A percentile compares a stretch with the other conserved stretches of the same genome.
Evolutionary conservation across 2,797 vertebrate genomes (phyloP).

Genomic region (Gambelia wislizenii): DNA sequence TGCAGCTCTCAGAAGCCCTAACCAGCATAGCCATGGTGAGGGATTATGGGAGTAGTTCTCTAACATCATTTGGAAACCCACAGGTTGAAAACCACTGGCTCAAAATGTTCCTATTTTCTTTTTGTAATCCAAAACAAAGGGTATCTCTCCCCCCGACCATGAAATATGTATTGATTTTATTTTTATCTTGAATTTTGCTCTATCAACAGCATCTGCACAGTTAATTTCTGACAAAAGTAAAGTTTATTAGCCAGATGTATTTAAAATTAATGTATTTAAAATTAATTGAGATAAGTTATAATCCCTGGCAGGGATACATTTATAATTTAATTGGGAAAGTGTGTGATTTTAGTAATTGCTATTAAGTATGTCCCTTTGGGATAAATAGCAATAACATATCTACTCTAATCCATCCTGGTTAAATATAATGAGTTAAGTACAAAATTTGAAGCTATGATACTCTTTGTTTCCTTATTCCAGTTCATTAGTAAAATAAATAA

Average conservation of each 20-base stretch:
- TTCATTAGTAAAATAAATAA: conserved; percentile 58
- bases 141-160: conserved; percentile 31
- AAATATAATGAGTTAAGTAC: conserved; percentile 53
- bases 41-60: no score
- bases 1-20: no score
- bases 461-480: conserved; percentile 50
- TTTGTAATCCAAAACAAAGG: conserved; percentile 8
- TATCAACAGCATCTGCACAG: conserved; percentile 53
- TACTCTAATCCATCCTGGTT: conserved; percentile 59
- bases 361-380: conserved; percentile 59
- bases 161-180: conserved; percentile 45
- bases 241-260: conserved; percentile 51
- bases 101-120: conserved; percentile 43
- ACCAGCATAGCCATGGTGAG: no score
- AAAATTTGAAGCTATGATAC: conserved; percentile 56
- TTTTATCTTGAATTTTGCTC: conserved; percentile 30
- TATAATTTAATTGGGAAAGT: conserved; percentile 65
- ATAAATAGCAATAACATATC: conserved; percentile 53
- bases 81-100: no score
- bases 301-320: conserved; percentile 56
- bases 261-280: conserved; percentile 67
- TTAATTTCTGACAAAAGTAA: conserved; percentile 59
- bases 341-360: conserved; percentile 52
- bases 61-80: no score
- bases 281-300: conserved; percentile 65